Conservation (phyloP, 2,113 vertebrate genomes). For the Pavo muticus region DNA sequence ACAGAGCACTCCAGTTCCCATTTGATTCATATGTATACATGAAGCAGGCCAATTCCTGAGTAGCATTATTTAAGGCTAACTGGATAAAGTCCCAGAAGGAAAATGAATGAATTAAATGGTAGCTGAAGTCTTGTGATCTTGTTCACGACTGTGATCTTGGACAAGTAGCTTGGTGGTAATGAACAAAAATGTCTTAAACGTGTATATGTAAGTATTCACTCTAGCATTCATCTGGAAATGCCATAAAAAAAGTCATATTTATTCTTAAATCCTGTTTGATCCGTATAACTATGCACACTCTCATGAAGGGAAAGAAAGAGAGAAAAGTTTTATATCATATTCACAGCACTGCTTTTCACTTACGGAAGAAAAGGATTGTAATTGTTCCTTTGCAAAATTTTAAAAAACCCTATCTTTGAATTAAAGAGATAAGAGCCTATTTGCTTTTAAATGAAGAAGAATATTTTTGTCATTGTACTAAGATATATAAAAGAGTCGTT, state of each 20-base stretch:
- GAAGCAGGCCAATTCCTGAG: background rate
- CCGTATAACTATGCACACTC: background rate
- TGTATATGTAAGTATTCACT: background rate
- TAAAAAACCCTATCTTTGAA: background rate
- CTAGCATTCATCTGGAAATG: background rate
- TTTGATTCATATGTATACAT: background rate
- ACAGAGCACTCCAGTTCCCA: background rate
- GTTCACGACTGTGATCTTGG: background rate
- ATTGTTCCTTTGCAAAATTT: background rate
- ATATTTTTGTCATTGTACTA: background rate
- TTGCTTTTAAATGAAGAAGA: background rate
- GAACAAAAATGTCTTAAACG: background rate
- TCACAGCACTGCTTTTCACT: background rate
- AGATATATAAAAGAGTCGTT: background rate
- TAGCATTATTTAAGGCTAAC: background rate
- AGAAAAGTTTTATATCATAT: background rate
- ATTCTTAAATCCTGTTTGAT: conserved; percentile 1
- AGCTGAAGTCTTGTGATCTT: background rate
- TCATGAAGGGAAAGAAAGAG: background rate
- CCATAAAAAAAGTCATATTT: background rate
- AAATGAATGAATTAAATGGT: background rate
- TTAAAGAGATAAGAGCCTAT: background rate
- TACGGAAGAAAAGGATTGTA: background rate
- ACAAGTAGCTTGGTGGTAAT: background rate
- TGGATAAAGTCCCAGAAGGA: background rate